Evolutionary conservation across 2,113 vertebrate species (phyloP).

Genomic region (Sinosuthora webbiana): DNA sequence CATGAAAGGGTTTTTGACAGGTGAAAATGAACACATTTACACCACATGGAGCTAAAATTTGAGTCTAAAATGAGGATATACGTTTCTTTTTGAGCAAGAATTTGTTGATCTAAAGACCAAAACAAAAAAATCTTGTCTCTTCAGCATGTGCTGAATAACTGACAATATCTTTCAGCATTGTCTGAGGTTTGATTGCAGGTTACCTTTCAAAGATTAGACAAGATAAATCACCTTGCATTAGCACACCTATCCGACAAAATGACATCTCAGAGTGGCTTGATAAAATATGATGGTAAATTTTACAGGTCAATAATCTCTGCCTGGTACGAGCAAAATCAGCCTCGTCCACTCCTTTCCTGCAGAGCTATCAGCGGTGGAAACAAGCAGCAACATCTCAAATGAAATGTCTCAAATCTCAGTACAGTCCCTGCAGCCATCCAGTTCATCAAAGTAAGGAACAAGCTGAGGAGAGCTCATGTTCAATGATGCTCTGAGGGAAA

Average conservation of each 20-base stretch:
- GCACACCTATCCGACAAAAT: background rate
- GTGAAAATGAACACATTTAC: conserved; percentile 4
- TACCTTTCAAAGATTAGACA: background rate
- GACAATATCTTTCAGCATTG: background rate
- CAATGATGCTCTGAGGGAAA: conserved; percentile 60
- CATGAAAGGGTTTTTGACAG: background rate
- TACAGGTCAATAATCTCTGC: conserved; percentile 14
- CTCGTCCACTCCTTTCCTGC: background rate
- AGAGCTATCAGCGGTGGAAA: background rate
- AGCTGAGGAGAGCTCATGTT: conserved; percentile 38
- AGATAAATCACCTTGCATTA: background rate
- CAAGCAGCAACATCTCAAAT: background rate
- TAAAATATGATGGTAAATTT: conserved; percentile 17
- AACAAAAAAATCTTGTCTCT: background rate
- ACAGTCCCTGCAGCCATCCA: conserved; percentile 21
- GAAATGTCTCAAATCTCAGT: conserved; percentile 10
- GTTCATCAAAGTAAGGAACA: conserved; percentile 52
- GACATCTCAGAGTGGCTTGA: background rate
- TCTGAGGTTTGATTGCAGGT: background rate
- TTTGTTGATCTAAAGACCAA: background rate
- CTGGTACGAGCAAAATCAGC: background rate
- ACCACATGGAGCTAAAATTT: conserved; percentile 7
- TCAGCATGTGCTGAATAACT: background rate
- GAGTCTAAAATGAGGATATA: conserved; percentile 8
- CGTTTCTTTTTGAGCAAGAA: background rate